These are phyloP conservation scores for Oryzias woworae DNA, from an alignment of 2,113 vertebrate genomes.

Conservation along the genomic window DNA sequence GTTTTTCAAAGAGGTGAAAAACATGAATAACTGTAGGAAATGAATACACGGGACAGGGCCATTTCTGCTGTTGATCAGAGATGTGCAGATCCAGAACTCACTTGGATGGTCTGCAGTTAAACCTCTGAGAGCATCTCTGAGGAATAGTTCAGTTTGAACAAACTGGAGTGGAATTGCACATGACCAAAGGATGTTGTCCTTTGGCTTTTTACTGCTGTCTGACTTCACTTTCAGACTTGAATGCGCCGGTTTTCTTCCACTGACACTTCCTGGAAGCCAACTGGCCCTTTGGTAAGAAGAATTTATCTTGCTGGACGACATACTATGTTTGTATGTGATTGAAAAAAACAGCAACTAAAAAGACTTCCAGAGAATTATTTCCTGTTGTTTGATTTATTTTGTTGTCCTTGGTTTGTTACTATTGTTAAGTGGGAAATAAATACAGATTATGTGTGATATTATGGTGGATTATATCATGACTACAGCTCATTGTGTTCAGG, in stretches of 20 bases:
- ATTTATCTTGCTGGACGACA: slow-evolving; percentile 50
- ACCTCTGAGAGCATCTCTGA: slow-evolving; percentile 1
- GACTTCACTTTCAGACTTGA: slow-evolving; percentile 25
- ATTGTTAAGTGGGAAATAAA: slow-evolving; percentile 71
- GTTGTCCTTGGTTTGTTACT: slow-evolving; percentile 72
- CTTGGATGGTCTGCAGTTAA: slow-evolving; percentile 7
- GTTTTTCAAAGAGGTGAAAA: background rate
- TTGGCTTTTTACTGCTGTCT: slow-evolving; percentile 26
- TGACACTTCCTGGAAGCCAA: slow-evolving; percentile 34
- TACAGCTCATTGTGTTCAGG: slow-evolving; percentile 33
- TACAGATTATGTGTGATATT: slow-evolving; percentile 62
- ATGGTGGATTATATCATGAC: slow-evolving; percentile 65
- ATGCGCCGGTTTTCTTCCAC: slow-evolving; percentile 33
- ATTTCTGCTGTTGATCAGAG: background rate
- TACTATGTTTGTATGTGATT: slow-evolving; percentile 55
- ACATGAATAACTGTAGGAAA: slow-evolving; percentile 3
- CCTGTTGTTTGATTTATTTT: slow-evolving; percentile 59
- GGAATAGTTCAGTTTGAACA: slow-evolving; percentile 31
- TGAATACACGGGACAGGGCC: background rate
- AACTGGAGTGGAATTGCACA: slow-evolving; percentile 28
- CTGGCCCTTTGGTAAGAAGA: slow-evolving; percentile 24
- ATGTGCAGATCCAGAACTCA: slow-evolving; percentile 15
- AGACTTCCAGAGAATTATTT: slow-evolving; percentile 68
- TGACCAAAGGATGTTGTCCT: slow-evolving; percentile 13
- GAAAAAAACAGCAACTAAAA: slow-evolving; percentile 51